phyloP scores from a whole-genome alignment of 2,797 vertebrate genomes.

The Etheostoma perlongum region DNA sequence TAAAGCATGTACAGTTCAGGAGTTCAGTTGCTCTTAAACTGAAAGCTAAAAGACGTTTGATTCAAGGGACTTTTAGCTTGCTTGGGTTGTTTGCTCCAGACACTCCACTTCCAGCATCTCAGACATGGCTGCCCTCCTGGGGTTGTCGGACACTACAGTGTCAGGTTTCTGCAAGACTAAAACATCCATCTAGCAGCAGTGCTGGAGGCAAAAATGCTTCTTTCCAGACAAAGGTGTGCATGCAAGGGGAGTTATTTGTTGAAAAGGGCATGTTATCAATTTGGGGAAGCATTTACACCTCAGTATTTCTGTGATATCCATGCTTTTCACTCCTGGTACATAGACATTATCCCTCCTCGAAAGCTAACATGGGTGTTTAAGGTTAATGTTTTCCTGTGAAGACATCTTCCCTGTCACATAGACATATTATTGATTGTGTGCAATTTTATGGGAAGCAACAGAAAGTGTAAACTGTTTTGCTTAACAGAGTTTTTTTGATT shows the following conservation, averaged over 20 bases:
- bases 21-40: slow-evolving; percentile 42
- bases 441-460: neutral
- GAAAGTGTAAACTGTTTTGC: neutral
- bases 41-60: slow-evolving; percentile 40
- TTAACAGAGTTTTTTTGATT: neutral
- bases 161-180: slow-evolving; percentile 64
- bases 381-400: slow-evolving; percentile 15
- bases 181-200: slow-evolving; percentile 53
- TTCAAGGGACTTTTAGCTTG: slow-evolving; percentile 43
- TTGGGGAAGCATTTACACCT: slow-evolving; percentile 49
- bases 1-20: slow-evolving; percentile 47
- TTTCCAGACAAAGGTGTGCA: slow-evolving; percentile 39
- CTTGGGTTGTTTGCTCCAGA: slow-evolving; percentile 37
- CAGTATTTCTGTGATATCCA: slow-evolving; percentile 43
- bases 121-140: slow-evolving; percentile 53
- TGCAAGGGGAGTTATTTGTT: slow-evolving; percentile 40
- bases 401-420: neutral
- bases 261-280: slow-evolving; percentile 59
- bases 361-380: slow-evolving; percentile 27
- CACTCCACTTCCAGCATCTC: slow-evolving; percentile 53
- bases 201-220: slow-evolving; percentile 34
- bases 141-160: slow-evolving; percentile 46
- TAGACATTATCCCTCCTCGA: slow-evolving; percentile 4
- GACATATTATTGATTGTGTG: slow-evolving; percentile 6
- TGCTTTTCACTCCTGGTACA: slow-evolving; percentile 39